Evolutionary conservation across 2,888 invertebrate genomes (phyloP).

Genomic region (Heterodera filipjevi): DNA sequence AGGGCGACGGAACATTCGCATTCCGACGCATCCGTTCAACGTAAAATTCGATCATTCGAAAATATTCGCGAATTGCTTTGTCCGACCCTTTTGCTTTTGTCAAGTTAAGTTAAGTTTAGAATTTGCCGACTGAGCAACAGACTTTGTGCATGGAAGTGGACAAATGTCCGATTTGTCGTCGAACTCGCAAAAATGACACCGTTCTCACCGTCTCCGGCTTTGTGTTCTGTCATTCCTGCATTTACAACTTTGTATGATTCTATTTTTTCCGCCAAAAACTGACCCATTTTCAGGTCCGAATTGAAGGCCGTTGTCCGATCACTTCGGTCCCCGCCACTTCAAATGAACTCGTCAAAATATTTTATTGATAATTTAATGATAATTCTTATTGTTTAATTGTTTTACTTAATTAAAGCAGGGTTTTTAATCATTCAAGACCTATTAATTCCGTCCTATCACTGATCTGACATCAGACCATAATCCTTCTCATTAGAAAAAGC

Average conservation of each 20-base stretch:
- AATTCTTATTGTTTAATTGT: background rate
- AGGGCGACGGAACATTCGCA: slow-evolving; percentile 4
- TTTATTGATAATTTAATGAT: slow-evolving; percentile 23
- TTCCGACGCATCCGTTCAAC: slow-evolving; percentile 36
- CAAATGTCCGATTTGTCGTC: slow-evolving; percentile 62
- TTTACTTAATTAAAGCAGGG: too few species aligned
- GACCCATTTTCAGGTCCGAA: slow-evolving; percentile 15
- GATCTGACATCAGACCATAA: too few species aligned
- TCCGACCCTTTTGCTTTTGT: background rate
- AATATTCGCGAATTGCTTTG: background rate
- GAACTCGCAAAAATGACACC: slow-evolving; percentile 61
- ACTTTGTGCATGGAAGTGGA: slow-evolving; percentile 55
- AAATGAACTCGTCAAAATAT: slow-evolving; percentile 56
- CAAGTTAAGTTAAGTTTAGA: slow-evolving; percentile 32
- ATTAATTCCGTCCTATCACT: too few species aligned
- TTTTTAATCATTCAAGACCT: too few species aligned
- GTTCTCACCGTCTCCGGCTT: slow-evolving; percentile 61
- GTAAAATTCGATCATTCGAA: slow-evolving; percentile 18
- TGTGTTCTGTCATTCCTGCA: slow-evolving; percentile 65
- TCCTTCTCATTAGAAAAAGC: too few species aligned
- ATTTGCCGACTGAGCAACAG: slow-evolving; percentile 46
- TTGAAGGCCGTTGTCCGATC: slow-evolving; percentile 52
- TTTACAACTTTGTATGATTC: slow-evolving; percentile 52
- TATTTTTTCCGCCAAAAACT: background rate
- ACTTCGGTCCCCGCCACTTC: slow-evolving; percentile 56